Evolutionary conservation across 2,888 invertebrate genomes (phyloP).

Genomic region (Eupithecia tripunctaria): DNA sequence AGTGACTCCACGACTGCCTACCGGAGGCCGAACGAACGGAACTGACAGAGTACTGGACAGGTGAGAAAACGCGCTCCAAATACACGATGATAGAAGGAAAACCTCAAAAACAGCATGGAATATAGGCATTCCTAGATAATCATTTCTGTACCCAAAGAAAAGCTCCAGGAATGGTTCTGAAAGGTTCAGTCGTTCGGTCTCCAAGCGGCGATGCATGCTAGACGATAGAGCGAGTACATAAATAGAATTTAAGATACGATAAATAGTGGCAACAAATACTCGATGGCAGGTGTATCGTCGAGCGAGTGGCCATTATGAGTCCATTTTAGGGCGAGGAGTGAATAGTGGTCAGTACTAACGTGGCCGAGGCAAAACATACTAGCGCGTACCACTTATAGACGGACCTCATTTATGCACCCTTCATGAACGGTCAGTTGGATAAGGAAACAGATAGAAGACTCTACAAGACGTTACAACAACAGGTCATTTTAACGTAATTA

Average conservation of each 20-base stretch:
- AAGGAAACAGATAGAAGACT: conserved; percentile 63
- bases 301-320: conserved; percentile 81
- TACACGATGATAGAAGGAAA: background rate
- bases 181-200: conserved; percentile 49
- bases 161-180: background rate
- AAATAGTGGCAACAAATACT: conserved; percentile 72
- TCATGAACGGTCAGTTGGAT: conserved; percentile 75
- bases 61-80: conserved; percentile 2
- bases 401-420: conserved; percentile 81
- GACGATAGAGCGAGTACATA: conserved; percentile 45
- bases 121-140: background rate
- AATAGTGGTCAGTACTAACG: conserved; percentile 67
- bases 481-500: conserved; percentile 28
- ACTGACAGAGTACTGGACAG: conserved; percentile 21
- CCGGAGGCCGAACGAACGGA: conserved; percentile 10
- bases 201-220: conserved; percentile 56
- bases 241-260: conserved; percentile 64
- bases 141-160: background rate
- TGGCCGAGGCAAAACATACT: conserved; percentile 69
- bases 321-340: conserved; percentile 80
- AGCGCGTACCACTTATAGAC: conserved; percentile 58
- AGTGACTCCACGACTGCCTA: background rate
- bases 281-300: conserved; percentile 78
- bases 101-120: background rate
- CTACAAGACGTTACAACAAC: conserved; percentile 39